Percentiles rank a stretch among this genome's conserved stretches.
Conservation (phyloP, 2,113 vertebrate species). For the Poeciliopsis turrubarensis region DNA sequence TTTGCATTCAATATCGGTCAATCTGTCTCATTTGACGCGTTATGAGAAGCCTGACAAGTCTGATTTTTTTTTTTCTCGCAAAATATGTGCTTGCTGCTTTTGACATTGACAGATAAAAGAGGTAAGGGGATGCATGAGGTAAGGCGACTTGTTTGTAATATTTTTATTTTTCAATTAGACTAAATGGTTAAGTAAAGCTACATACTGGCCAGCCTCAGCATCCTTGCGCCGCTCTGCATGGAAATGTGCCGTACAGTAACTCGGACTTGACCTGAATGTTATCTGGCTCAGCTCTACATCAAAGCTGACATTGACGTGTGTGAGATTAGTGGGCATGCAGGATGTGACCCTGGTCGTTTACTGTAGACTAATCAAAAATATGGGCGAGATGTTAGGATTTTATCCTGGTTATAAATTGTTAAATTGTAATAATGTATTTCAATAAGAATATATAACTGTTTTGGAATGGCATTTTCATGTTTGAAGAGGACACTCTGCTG, state of each 20-base stretch:
- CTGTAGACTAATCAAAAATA: slow-evolving; percentile 19
- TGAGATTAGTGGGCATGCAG: slow-evolving; percentile 25
- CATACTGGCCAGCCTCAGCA: slow-evolving; percentile 40
- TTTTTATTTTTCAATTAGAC: slow-evolving; percentile 9
- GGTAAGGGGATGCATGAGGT: slow-evolving; percentile 22
- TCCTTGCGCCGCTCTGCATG: slow-evolving; percentile 37
- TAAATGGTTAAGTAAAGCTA: slow-evolving; percentile 14
- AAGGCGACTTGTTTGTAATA: slow-evolving; percentile 24
- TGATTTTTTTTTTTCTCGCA: slow-evolving; percentile 12
- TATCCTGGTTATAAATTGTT: not conserved
- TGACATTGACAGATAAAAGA: slow-evolving; percentile 64
- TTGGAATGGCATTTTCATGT: slow-evolving; percentile 8
- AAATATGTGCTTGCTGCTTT: slow-evolving; percentile 40
- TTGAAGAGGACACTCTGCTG: slow-evolving; percentile 20
- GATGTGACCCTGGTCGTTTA: slow-evolving; percentile 37
- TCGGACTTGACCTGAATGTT: slow-evolving; percentile 76
- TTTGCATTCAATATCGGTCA: slow-evolving; percentile 23
- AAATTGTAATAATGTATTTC: not conserved
- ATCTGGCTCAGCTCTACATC: slow-evolving; percentile 63
- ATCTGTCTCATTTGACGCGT: slow-evolving; percentile 18
- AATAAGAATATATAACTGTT: not conserved
- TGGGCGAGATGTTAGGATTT: slow-evolving; percentile 28
- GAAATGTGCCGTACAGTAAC: slow-evolving; percentile 56
- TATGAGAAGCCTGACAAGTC: slow-evolving; percentile 29
- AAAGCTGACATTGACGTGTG: slow-evolving; percentile 48